Percentiles rank a stretch among this genome's conserved stretches.
These are phyloP conservation scores for Chiridota heheva DNA, from an alignment of 35 echinoderm and acorn worm genomes.

Conservation along the genomic window DNA sequence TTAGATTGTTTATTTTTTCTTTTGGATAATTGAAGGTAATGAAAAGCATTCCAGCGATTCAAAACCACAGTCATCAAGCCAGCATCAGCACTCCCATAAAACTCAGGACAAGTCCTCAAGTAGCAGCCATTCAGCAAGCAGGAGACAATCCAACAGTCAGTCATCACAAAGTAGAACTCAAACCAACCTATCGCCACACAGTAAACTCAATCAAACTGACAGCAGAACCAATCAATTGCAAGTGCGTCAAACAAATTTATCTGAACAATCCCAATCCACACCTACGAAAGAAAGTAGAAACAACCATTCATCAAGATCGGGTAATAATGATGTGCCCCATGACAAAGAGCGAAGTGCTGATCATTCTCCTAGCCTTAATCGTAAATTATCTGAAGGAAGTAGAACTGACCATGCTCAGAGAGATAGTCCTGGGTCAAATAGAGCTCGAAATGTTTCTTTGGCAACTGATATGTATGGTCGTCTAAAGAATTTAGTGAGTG, in stretches of 20 bases:
- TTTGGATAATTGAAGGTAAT: slow-evolving; percentile 49
- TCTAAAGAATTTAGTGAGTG: slow-evolving; percentile 81
- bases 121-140: slow-evolving; percentile 5
- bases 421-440: slow-evolving; percentile 1
- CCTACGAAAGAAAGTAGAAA: too few relatives aligned
- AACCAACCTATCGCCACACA: slow-evolving; percentile 3
- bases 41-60: slow-evolving; percentile 89
- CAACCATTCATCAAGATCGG: too few relatives aligned
- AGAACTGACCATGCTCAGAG: slow-evolving; percentile 25
- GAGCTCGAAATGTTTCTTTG: slow-evolving; percentile 48
- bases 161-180: slow-evolving; percentile 6
- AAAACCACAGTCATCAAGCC: slow-evolving; percentile 34
- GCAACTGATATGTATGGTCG: slow-evolving; percentile 93
- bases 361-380: slow-evolving; percentile 48
- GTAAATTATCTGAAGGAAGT: slow-evolving; percentile 41
- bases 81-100: slow-evolving; percentile 24
- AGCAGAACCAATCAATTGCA: too few relatives aligned
- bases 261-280: too few relatives aligned
- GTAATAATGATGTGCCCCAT: too few relatives aligned
- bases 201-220: slow-evolving; percentile 28
- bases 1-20: neutral
- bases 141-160: slow-evolving; percentile 26
- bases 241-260: too few relatives aligned
- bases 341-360: too few relatives aligned
- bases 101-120: slow-evolving; percentile 1